A percentile compares a stretch with the other conserved stretches of the same genome.
These are phyloP conservation scores for Chrysotoxum bicinctum DNA, from an alignment of 2,888 invertebrate genomes.

Conservation along the genomic window DNA sequence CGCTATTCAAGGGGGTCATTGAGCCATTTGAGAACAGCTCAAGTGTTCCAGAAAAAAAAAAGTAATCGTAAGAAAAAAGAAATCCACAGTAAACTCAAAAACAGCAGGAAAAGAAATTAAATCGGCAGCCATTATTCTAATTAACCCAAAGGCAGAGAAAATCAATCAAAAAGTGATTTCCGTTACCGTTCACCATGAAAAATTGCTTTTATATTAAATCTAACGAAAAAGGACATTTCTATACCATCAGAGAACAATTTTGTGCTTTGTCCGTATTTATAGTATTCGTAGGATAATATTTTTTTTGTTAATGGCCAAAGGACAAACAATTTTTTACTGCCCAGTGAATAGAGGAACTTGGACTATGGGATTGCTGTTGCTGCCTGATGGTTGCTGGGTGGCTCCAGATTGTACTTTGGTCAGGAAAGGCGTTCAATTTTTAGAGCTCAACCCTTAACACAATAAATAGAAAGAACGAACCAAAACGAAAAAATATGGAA, in stretches of 20 bases:
- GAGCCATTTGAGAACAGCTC: slow-evolving; percentile 40
- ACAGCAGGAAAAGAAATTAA: slow-evolving; percentile 41
- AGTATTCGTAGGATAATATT: slow-evolving; percentile 25
- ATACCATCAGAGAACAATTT: neutral
- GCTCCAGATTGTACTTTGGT: slow-evolving; percentile 7
- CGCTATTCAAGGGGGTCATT: slow-evolving; percentile 57
- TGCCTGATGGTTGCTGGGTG: neutral
- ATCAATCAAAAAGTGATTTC: slow-evolving; percentile 72
- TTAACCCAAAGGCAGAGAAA: slow-evolving; percentile 70
- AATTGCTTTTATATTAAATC: slow-evolving; percentile 71
- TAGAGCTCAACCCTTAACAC: slow-evolving; percentile 4
- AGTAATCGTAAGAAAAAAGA: neutral
- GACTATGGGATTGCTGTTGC: neutral
- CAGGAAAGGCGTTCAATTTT: slow-evolving; percentile 39
- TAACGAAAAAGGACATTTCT: slow-evolving; percentile 51
- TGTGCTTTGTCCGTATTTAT: slow-evolving; percentile 27
- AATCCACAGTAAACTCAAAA: slow-evolving; percentile 37
- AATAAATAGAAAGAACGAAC: slow-evolving; percentile 14
- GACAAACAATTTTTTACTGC: slow-evolving; percentile 65
- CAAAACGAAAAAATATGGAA: neutral
- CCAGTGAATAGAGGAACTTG: slow-evolving; percentile 46
- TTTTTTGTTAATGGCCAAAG: slow-evolving; percentile 61
- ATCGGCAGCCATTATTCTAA: slow-evolving; percentile 61
- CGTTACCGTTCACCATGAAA: slow-evolving; percentile 58
- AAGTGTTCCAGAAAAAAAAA: slow-evolving; percentile 39